Evolutionary conservation across 2,797 vertebrate species (phyloP), one percentile per base, ranked within the genome.

Genomic region (Anguilla obscura): DNA sequence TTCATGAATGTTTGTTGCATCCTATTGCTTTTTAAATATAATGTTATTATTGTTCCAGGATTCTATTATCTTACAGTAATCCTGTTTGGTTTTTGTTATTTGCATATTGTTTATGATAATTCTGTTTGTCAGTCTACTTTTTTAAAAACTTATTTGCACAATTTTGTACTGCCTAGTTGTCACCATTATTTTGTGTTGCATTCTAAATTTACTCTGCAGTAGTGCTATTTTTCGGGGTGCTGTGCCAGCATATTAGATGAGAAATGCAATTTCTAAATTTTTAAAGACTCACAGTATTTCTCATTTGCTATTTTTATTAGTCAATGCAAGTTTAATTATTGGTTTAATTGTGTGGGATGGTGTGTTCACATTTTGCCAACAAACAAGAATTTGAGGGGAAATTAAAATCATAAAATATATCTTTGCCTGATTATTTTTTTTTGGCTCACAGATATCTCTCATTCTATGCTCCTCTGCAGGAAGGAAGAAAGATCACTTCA

Each of bases 381-480:
- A 74, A 66, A 66, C 63, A 27, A 66, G 63, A 27, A 69, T 69
- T 69, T 69, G 63, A 69, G 63, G 63, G 63, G n/a, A 69, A 27
- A 69, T 69, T 69, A 69, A 69, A 27, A 69, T 69, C 63, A 69
- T 69, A 69, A 69, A 69, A 69, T 69, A 69, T 27, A 69, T 27
- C 63, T 69, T 6, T n/a, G 9, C n/a, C 63, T 69, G 63, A 69
- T 21, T 21, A 21, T 69, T 69, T 69, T 50, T 45, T 69, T 50
- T 82, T 82, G 21, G 21, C 79, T 82, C 10, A 10, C 76, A 80
- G 36, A 45, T 45, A 48, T 58, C 79, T 91, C 12, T 93, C 7
- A 91, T 6, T 87, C 93, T 92, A 63, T 92, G n/a, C 45, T 69
- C 45, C 84, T 52, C 48, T 94, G 52, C 91, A 96, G 95, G 92